Conservation (phyloP, 2,797 vertebrate genomes). For the Bradypus variegatus region DNA sequence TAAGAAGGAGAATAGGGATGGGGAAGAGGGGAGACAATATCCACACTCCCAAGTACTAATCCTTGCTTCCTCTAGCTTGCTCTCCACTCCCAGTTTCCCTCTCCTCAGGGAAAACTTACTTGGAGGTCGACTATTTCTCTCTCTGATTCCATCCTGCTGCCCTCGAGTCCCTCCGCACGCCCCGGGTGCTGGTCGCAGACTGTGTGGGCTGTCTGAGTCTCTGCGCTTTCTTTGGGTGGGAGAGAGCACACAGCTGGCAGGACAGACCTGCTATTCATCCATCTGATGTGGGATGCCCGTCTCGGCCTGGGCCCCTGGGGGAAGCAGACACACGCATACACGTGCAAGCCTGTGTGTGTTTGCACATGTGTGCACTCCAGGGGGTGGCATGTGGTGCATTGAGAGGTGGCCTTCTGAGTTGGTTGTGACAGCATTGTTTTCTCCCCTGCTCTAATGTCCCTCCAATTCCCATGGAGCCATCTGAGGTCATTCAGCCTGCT, state of each 20-base stretch:
- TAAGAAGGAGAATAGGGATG: neutral
- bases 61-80: neutral
- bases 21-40: neutral
- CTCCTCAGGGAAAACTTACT: slow-evolving; percentile 63
- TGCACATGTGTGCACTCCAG: neutral
- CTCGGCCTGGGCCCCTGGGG: slow-evolving; percentile 52
- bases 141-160: slow-evolving; percentile 68
- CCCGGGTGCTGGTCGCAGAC: neutral
- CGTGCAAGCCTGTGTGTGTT: neutral
- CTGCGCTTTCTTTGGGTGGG: slow-evolving; percentile 48
- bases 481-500: slow-evolving; percentile 11
- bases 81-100: neutral
- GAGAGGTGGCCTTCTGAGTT: neutral
- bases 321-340: neutral
- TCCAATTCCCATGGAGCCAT: neutral
- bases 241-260: slow-evolving; percentile 59
- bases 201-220: slow-evolving; percentile 39
- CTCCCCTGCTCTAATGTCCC: neutral
- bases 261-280: slow-evolving; percentile 78
- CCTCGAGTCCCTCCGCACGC: neutral
- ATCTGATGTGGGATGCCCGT: slow-evolving; percentile 48
- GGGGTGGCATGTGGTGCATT: neutral
- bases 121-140: slow-evolving; percentile 65
- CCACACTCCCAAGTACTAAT: neutral
- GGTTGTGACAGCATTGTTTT: neutral